Conservation (phyloP, 2,888 invertebrate genomes). For the Gandaritis pyraliata region DNA sequence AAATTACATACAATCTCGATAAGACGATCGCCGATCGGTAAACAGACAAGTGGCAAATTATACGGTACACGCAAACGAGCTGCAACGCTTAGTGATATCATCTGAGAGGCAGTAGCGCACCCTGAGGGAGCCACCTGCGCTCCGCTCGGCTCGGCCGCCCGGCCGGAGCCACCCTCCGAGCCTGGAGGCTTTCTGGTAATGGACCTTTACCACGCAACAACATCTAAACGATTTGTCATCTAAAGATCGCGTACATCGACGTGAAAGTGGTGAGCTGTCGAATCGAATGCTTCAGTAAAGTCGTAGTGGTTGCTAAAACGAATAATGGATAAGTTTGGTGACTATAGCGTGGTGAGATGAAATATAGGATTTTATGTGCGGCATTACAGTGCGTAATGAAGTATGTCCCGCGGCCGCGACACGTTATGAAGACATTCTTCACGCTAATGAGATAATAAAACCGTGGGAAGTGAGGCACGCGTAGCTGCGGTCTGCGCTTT, state of each 20-base stretch:
- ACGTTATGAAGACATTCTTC: slow-evolving; percentile 78
- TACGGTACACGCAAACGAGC: slow-evolving; percentile 48
- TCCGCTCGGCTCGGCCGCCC: slow-evolving; percentile 40
- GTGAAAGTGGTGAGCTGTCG: background rate
- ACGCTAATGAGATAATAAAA: slow-evolving; percentile 77
- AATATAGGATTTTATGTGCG: slow-evolving; percentile 71
- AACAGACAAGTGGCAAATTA: slow-evolving; percentile 50
- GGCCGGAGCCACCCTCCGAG: slow-evolving; percentile 36
- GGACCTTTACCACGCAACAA: slow-evolving; percentile 43
- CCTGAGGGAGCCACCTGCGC: slow-evolving; percentile 59
- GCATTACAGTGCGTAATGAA: slow-evolving; percentile 73
- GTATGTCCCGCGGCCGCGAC: slow-evolving; percentile 75
- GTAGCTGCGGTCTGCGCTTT: slow-evolving; percentile 39
- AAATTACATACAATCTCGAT: slow-evolving; percentile 30
- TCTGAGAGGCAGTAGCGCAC: slow-evolving; percentile 66
- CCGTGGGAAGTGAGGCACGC: slow-evolving; percentile 61
- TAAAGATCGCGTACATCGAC: slow-evolving; percentile 46
- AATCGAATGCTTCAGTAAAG: slow-evolving; percentile 21
- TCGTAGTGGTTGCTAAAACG: slow-evolving; percentile 46
- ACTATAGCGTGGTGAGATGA: slow-evolving; percentile 43
- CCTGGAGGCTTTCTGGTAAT: slow-evolving; percentile 65
- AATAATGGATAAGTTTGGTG: slow-evolving; percentile 3
- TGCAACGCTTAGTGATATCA: slow-evolving; percentile 55
- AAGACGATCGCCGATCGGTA: slow-evolving; percentile 37
- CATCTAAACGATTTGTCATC: background rate